Conservation (phyloP, 2,797 vertebrate species). For the Leucoraja ocellata region DNA sequence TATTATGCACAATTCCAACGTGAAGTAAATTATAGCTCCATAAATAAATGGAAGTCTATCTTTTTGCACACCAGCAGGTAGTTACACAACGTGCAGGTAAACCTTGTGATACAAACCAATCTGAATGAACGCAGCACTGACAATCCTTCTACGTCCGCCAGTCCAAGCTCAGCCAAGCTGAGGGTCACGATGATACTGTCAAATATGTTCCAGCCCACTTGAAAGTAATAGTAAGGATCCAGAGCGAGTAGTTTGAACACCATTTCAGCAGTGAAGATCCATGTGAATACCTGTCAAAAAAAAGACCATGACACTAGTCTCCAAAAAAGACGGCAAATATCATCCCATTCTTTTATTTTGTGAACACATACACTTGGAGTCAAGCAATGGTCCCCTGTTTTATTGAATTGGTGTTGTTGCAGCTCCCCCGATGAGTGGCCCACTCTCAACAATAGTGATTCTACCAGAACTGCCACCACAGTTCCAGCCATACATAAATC, state of each 20-base stretch:
- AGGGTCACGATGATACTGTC: slow-evolving; percentile 93
- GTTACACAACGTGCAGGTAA: not conserved
- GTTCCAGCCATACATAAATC: too few relatives aligned
- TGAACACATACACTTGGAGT: too few relatives aligned
- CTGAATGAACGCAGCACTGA: slow-evolving; percentile 95
- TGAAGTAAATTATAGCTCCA: not conserved
- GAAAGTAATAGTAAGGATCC: slow-evolving; percentile 95
- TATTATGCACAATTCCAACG: not conserved
- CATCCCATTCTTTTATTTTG: too few relatives aligned
- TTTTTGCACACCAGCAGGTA: not conserved
- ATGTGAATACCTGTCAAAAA: slow-evolving; percentile 78
- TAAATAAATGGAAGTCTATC: not conserved
- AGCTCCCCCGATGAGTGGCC: too few relatives aligned
- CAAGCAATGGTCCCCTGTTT: too few relatives aligned
- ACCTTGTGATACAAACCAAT: slow-evolving; percentile 65
- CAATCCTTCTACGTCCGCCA: slow-evolving; percentile 89
- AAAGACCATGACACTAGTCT: not conserved
- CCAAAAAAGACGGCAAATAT: not conserved
- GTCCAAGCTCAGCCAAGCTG: slow-evolving; percentile 87
- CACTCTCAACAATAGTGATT: too few relatives aligned
- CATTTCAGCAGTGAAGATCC: slow-evolving; percentile 95
- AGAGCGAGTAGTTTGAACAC: slow-evolving; percentile 86
- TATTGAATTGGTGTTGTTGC: too few relatives aligned
- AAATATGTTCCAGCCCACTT: slow-evolving; percentile 95
- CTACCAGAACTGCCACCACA: too few relatives aligned